Base-by-base conservation (phyloP, 2,113 vertebrate species). In the Campylomormyrus numenius region DNA sequence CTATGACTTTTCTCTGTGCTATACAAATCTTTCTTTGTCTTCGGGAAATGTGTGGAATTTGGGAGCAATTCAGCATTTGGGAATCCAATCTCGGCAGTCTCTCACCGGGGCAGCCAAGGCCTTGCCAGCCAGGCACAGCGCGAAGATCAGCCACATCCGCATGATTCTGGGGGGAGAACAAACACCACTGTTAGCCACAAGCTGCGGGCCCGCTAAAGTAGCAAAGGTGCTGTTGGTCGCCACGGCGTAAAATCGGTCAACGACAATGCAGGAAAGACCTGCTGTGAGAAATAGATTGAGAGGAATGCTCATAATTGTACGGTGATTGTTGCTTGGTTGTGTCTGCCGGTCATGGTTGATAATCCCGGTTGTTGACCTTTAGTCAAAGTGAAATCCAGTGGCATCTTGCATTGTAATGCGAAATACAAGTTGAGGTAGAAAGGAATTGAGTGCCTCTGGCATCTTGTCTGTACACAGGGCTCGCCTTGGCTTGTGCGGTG, bases 111-210 rank as follows among this genome's bases (percentile, higher is more conserved):
- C 96, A 92, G 98, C 96, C 94, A 98, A 92, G 93, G 97, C 97
- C 93, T 96, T 97, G 92, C 97, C 98, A 88, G 97, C 97, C 94
- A 99, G 97, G 96, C 97, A 99, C 89, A 99, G 93, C 91, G 98
- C 92, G 94, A 99, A 98, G 93, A 99, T 93, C 13, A 99, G 94
- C 98, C 98, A 99, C 94, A 97, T 93, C 95, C 94, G 98, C 98
- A 99, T 99, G 95, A 95, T 98, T 27, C 50, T 87, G 85, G 1
- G n/a, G 35, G 19, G 1, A 87, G 50, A 56, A 0, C 94, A 94
- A 94, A 93, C 94, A 95, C 93, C 95, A 93, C 91, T 94, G 17
- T 58, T 31, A 70, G 27, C n/a, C 27, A 10, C 62, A 70, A 31
- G n/a, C 62, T 70, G 62, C 10, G 0, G n/a, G 62, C 10, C 9